Conservation (phyloP, 1,140 invertebrate genomes). For the Papilio polytes region DNA sequence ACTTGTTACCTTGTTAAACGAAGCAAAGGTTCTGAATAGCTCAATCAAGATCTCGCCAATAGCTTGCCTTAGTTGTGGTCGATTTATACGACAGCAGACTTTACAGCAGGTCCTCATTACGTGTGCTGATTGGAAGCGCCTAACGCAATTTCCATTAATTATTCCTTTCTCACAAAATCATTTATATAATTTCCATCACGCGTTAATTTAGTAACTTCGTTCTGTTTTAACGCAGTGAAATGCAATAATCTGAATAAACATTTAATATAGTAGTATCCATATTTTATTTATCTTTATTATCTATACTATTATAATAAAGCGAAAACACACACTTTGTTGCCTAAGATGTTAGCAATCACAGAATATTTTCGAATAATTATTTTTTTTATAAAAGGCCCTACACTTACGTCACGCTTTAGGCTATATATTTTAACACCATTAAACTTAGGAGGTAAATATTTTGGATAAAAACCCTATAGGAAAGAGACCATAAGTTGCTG, state of each 20-base stretch:
- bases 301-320: too few species aligned
- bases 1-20: background rate
- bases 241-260: background rate
- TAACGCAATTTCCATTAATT: constrained; percentile 20
- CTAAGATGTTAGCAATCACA: too few species aligned
- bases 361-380: too few species aligned
- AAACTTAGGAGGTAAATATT: too few species aligned
- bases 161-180: constrained; percentile 26
- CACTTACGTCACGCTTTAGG: too few species aligned
- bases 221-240: background rate
- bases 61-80: background rate
- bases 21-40: background rate
- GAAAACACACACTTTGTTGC: too few species aligned
- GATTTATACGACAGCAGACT: background rate
- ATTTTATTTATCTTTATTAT: too few species aligned
- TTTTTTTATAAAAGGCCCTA: too few species aligned
- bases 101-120: constrained; percentile 12
- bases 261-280: too few species aligned
- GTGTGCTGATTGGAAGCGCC: constrained; percentile 5
- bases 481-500: too few species aligned
- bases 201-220: constrained; percentile 4
- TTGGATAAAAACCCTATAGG: too few species aligned
- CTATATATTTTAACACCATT: too few species aligned
- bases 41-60: background rate
- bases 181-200: constrained; percentile 38